Percentiles rank a stretch among this genome's conserved stretches.
Conservation (phyloP, 2,888 invertebrate genomes). For the Caenorhabditis doughertyi region DNA sequence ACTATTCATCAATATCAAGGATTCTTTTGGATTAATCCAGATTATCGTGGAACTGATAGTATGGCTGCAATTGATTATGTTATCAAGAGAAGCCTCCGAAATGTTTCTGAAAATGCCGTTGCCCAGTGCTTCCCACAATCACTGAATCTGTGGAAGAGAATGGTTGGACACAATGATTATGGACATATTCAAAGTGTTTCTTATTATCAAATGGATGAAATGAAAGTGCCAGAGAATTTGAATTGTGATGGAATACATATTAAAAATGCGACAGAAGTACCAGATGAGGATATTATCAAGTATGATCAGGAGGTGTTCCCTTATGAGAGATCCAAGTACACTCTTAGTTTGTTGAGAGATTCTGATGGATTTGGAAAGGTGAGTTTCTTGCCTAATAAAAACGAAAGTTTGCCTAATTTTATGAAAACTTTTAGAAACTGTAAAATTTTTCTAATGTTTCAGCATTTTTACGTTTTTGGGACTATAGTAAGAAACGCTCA, state of each 20-base stretch:
- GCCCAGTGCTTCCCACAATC: constrained; percentile 21
- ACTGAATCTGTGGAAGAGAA: constrained; percentile 20
- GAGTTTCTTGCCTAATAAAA: neutral
- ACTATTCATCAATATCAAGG: constrained; percentile 30
- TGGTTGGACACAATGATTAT: constrained; percentile 2
- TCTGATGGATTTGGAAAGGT: constrained; percentile 43
- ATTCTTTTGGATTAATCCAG: constrained; percentile 45
- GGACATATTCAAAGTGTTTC: constrained; percentile 27
- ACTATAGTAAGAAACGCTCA: too few relatives aligned
- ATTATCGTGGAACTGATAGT: constrained; percentile 30
- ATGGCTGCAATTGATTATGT: constrained; percentile 25
- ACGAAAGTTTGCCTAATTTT: too few relatives aligned
- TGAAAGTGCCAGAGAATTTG: constrained; percentile 30
- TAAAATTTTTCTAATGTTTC: too few relatives aligned
- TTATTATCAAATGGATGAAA: constrained; percentile 37
- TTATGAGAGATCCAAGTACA: constrained; percentile 45
- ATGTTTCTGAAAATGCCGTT: constrained; percentile 19
- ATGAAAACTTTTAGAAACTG: too few relatives aligned
- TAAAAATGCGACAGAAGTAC: constrained; percentile 31
- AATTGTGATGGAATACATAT: constrained; percentile 29
- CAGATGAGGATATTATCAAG: constrained; percentile 39
- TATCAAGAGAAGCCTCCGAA: neutral
- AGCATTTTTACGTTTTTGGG: too few relatives aligned
- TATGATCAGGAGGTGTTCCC: constrained; percentile 45
- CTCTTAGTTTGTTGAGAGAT: constrained; percentile 24